Percentiles rank a stretch among this genome's conserved stretches.
Conservation (phyloP, 2,113 vertebrate species). For the Catharus bicknelli region DNA sequence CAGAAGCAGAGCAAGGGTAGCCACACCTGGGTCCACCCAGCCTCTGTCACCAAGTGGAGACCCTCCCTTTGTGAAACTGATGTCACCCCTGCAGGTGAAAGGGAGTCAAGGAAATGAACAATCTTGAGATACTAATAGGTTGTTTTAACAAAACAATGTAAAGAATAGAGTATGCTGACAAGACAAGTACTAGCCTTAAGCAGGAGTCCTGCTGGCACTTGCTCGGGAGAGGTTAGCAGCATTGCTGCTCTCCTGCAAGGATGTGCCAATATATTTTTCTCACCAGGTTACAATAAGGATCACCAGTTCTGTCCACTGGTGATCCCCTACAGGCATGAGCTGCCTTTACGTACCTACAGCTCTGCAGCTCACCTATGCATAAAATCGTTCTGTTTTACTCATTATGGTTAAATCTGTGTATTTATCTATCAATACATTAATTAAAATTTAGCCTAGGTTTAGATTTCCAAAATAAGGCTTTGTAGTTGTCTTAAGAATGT, state of each 20-base stretch:
- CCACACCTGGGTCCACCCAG: neutral
- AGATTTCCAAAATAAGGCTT: neutral
- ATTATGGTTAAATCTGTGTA: neutral
- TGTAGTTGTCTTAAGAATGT: neutral
- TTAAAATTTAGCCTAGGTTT: neutral
- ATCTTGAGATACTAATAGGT: neutral
- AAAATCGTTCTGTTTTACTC: neutral
- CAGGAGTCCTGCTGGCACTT: rapidly evolving
- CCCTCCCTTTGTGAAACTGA: neutral
- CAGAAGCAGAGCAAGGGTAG: neutral
- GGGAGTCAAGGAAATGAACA: neutral
- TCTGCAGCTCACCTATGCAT: neutral
- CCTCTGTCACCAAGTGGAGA: neutral
- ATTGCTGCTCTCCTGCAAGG: neutral
- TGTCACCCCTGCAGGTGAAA: neutral
- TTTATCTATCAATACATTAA: neutral
- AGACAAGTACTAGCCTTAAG: neutral
- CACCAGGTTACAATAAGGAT: neutral
- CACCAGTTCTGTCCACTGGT: neutral
- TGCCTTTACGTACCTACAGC: neutral
- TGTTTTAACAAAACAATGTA: neutral
- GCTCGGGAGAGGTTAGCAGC: neutral
- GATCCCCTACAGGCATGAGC: neutral
- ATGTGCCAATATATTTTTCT: neutral
- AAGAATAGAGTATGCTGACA: neutral